phyloP scores from a whole-genome alignment of 2,797 vertebrate species.

The Sus cebifrons region DNA sequence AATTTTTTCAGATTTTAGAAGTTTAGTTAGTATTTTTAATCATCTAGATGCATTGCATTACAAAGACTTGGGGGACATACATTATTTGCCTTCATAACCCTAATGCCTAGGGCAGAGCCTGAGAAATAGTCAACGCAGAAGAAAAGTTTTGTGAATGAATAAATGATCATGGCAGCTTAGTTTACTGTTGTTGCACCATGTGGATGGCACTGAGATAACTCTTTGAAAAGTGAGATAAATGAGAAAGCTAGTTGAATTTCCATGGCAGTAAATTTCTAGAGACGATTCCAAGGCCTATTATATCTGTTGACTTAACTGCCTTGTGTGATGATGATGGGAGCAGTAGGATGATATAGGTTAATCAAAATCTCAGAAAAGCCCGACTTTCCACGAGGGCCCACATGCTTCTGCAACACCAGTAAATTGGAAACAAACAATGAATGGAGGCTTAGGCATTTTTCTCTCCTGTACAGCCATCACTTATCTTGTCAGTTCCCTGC shows the following conservation, averaged over 20 bases:
- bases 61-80: background rate
- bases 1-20: background rate
- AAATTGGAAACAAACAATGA: slow-evolving; percentile 73
- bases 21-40: background rate
- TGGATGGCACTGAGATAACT: slow-evolving; percentile 1
- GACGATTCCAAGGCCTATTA: background rate
- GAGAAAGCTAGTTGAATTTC: slow-evolving; percentile 60
- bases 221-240: slow-evolving; percentile 65
- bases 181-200: slow-evolving; percentile 15
- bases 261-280: slow-evolving; percentile 11
- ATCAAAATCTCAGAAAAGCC: slow-evolving; percentile 69
- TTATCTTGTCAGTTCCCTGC: slow-evolving; percentile 70
- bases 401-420: background rate
- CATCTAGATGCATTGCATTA: background rate
- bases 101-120: background rate
- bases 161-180: slow-evolving; percentile 16
- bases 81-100: background rate
- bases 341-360: slow-evolving; percentile 69
- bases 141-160: slow-evolving; percentile 52
- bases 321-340: slow-evolving; percentile 48
- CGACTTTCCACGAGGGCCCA: background rate
- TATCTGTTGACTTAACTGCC: slow-evolving; percentile 69
- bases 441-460: slow-evolving; percentile 74
- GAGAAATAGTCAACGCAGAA: background rate
- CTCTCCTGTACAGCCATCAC: slow-evolving; percentile 74